Evolutionary conservation across 2,113 vertebrate species (phyloP), one percentile per base, ranked within the genome.

Genomic region (Psittacara wagleri): DNA sequence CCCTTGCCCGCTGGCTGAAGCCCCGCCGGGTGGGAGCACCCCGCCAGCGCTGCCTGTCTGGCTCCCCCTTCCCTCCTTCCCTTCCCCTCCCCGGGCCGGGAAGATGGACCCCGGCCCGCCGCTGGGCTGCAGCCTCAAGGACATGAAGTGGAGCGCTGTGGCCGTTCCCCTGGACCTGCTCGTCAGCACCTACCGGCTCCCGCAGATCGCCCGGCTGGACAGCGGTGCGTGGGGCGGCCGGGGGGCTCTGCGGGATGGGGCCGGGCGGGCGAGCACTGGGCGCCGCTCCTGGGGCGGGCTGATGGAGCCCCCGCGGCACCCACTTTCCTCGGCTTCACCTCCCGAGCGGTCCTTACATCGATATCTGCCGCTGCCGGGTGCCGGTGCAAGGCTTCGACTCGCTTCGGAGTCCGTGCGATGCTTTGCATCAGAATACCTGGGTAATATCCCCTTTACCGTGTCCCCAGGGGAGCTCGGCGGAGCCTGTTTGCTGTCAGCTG

Each of bases 121-220:
- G 44, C 93, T 93, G 96, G 96, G 97, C 92, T 97, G 98, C 97
- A 98, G 98, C 96, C 98, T 99, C 92, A 99, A 99, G 98, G 99
- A 99, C 96, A 98, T 99, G 82, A 98, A 99, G 95, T 99, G 99
- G 99, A 99, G 99, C 97, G 97, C 98, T 70, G 98, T 98, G 94
- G 98, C 99, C 70, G 94, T 99, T 52, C 98, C 99, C 5, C 94
- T 99, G 94, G 99, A 99, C 97, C 98, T 99, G 93, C 98, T 99
- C 48, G 98, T 99, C 97, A 99, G 98, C 96, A 97, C 98, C 35
- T 99, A 99, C 92, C 98, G 99, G 73, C 97, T 99, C 95, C 99
- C 99, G 20, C 99, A 99, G 95, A 98, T 99, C 92, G 99, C 98
- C 95, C 98, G 98, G 95, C 98, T 95, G 94, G 95, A 97, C 78